Percentiles rank a stretch among this genome's conserved stretches.
Evolutionary conservation across 1,140 invertebrate species (phyloP).

Genomic region (Panulirus ornatus): DNA sequence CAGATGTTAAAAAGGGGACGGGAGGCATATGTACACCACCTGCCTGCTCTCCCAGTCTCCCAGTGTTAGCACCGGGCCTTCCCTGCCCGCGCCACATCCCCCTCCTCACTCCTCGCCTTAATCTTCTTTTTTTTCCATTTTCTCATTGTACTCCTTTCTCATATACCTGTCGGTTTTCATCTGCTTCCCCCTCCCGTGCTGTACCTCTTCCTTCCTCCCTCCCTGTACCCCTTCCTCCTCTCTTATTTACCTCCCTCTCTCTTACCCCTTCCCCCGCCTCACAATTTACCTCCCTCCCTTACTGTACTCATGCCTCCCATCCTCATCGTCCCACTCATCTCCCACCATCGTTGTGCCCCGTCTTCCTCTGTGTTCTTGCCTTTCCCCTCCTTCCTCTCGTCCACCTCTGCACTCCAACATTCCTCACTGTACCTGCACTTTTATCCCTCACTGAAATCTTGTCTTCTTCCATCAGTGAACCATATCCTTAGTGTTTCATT

Average conservation of each 20-base stretch:
- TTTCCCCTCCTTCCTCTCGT: neutral
- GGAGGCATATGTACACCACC: neutral
- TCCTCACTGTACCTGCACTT: neutral
- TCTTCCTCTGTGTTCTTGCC: neutral
- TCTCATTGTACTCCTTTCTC: neutral
- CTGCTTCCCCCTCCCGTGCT: neutral
- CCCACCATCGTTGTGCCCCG: neutral
- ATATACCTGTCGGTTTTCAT: no score
- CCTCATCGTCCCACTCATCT: conserved; percentile 7
- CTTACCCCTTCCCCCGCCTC: neutral
- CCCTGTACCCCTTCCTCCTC: neutral
- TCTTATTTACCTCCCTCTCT: neutral
- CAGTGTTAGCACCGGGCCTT: neutral
- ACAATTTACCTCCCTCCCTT: no score
- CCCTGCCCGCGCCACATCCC: neutral
- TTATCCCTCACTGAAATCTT: neutral
- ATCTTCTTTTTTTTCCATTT: neutral
- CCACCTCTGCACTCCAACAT: neutral
- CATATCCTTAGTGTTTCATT: neutral
- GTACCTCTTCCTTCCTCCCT: neutral
- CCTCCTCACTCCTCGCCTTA: neutral
- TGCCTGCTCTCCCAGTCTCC: no score
- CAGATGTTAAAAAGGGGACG: neutral
- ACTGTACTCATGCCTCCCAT: no score
- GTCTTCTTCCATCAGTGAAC: neutral